A percentile compares a stretch with the other conserved stretches of the same genome.
These are phyloP conservation scores for Isoperla grammatica DNA, from an alignment of 2,888 invertebrate species.

Conservation along the genomic window DNA sequence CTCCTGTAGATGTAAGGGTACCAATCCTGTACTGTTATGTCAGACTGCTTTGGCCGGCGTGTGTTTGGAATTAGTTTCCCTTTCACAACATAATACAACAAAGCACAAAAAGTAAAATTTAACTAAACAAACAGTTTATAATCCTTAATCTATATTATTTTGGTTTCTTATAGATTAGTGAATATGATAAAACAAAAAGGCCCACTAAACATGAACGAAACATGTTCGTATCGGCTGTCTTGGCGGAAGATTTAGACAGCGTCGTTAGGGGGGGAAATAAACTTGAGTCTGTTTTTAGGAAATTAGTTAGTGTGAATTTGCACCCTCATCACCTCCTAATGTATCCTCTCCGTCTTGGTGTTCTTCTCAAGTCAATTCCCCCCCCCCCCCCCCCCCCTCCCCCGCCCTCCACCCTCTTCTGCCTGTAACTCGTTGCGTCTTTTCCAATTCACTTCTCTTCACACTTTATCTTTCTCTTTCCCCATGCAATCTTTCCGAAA, in stretches of 20 bases:
- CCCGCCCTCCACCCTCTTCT: neutral
- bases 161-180: too few relatives aligned
- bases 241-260: neutral
- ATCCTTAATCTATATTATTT: too few relatives aligned
- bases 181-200: too few relatives aligned
- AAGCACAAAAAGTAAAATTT: too few relatives aligned
- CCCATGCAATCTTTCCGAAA: neutral
- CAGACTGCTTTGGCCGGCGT: too few relatives aligned
- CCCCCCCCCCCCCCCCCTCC: neutral
- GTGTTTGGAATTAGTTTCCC: too few relatives aligned
- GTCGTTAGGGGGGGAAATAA: too few relatives aligned
- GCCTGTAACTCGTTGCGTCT: constrained; percentile 10
- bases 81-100: too few relatives aligned
- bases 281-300: neutral
- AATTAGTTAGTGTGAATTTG: constrained; percentile 11
- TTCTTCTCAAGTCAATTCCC: too few relatives aligned
- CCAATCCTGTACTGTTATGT: too few relatives aligned
- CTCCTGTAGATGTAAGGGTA: too few relatives aligned
- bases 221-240: neutral
- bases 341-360: neutral
- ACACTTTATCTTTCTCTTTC: constrained; percentile 11
- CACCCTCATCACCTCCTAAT: constrained; percentile 15
- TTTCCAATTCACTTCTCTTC: constrained; percentile 11
- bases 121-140: too few relatives aligned
- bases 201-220: neutral